Evolutionary conservation across 2,888 invertebrate genomes (phyloP), one percentile per base, ranked within the genome.

Genomic region (Lepetodrilus schrolli): DNA sequence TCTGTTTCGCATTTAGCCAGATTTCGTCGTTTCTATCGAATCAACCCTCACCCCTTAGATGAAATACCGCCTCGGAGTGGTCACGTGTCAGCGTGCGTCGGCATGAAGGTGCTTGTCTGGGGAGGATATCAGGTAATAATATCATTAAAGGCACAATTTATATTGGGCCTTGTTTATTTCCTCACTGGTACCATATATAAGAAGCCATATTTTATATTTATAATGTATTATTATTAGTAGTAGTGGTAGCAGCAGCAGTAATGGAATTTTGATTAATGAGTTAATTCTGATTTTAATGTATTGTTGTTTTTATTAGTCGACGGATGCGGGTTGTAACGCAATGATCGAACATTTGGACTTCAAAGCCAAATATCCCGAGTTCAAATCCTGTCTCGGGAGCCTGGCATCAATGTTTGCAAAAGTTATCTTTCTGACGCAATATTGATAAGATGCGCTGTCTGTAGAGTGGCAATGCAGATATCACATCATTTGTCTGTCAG

Each of bases 31-130:
- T 4, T n/a, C 20, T 13, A n/a, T 20, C 4, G 48, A n/a, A 7
- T 13, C 20, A 48, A 48, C 20, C n/a, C 48, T 20, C n/a, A 48
- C 20, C 17, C 17, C n/a, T n/a, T n/a, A 26, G 68, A 47, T 21
- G 68, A 68, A 47, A 72, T 72, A 49, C 65, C 49, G n/a, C 75
- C 78, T 49, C 79, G 87, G 71, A 80, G 80, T 72, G 90, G 90
- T 34, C 90, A 90, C 79, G 78, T 88, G 30, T 81, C 88, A 66
- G 85, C 86, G 30, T 78, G 79, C 30, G 80, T 84, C 50, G 86
- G 84, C 43, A 85, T 86, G 48, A 84, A 82, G 66, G 85, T 90
- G 80, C 73, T 88, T 34, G 83, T 89, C 17, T 90, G 89, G 89
- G 90, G 90, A 72, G 90, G 90, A n/a, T 90, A 90, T 66, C 75